Evolutionary conservation across 2,797 vertebrate species (phyloP).

Genomic region (Columba guinea): DNA sequence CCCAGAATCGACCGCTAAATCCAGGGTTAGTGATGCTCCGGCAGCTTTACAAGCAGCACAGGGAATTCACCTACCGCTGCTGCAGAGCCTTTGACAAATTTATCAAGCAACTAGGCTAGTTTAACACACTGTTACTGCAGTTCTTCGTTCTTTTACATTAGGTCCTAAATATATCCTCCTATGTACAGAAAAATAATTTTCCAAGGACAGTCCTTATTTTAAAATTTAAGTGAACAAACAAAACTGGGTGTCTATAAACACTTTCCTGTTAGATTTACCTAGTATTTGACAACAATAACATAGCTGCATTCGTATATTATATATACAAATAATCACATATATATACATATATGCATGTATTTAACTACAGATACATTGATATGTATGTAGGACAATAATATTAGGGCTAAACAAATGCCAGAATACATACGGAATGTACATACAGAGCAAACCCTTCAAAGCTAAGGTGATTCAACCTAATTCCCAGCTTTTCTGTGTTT

Average conservation of each 20-base stretch:
- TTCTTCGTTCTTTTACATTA: constrained; percentile 66
- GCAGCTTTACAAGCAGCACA: not conserved
- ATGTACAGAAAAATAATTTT: constrained; percentile 74
- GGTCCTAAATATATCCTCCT: constrained; percentile 69
- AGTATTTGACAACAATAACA: not conserved
- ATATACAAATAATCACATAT: constrained; percentile 21
- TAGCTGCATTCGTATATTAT: not conserved
- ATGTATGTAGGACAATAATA: not conserved
- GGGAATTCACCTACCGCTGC: accelerated
- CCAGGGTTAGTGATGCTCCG: not conserved
- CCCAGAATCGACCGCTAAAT: not conserved
- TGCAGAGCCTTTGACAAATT: not conserved
- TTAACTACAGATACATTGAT: not conserved
- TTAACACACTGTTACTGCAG: not conserved
- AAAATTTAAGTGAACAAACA: constrained; percentile 51
- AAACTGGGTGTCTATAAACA: constrained; percentile 15
- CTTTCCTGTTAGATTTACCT: constrained; percentile 27
- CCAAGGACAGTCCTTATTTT: constrained; percentile 54
- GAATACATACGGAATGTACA: accelerated
- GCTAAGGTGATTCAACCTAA: not conserved
- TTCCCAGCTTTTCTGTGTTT: not conserved
- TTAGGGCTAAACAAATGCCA: not conserved
- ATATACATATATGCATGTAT: not conserved
- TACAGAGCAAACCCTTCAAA: not conserved
- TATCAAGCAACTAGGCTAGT: not conserved